Evolutionary conservation across 1,140 invertebrate genomes (phyloP), one percentile per base, ranked within the genome.

Genomic region (Trypoxylus dichotomus): DNA sequence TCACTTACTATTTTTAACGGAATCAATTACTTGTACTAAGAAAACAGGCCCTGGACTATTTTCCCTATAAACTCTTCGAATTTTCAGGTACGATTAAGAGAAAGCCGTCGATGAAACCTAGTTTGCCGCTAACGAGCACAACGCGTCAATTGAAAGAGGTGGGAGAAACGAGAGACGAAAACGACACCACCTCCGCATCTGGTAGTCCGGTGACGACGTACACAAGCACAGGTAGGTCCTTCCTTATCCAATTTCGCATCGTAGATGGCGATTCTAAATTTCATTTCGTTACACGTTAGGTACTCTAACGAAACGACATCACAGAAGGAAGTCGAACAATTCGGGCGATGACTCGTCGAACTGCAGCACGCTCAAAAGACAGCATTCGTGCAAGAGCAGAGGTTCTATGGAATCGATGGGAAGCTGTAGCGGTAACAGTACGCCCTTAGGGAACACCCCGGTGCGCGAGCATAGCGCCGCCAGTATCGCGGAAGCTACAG

Each of bases 91-190:
- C 95, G 29, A 97, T 96, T 60, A 96, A 96, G 84, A 88, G 95
- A 25, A 96, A 96, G 84, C 95, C 95, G 0, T 94, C 94, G 7
- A 94, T 95, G 92, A 95, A 94, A 84, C 94, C 94, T 0, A 96
- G 95, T 85, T 90, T 97, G n/a, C 95, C 96, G 0, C 84, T 97
- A 60, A 97, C 96, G 8, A 94, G 94, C 76, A 97, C 96, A 83
- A 97, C 95, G 0, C 88, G 96, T n/a, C 94, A 95, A 81, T 86
- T 96, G 72, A 95, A 95, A 82, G 94, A 95, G 82, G 93, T 95
- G 78, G 93, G 92, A 0, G 93, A 94, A 79, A 92, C 88, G 1
- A 86, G 75, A 13, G 85, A 86, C 42, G 85, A 87, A 74, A 83
- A 82, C 8, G 87, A 87, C 7, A 81, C 80, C 63, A 78, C 72